Evolutionary conservation across 2,888 invertebrate species (phyloP).

Genomic region (Magallana nippona): DNA sequence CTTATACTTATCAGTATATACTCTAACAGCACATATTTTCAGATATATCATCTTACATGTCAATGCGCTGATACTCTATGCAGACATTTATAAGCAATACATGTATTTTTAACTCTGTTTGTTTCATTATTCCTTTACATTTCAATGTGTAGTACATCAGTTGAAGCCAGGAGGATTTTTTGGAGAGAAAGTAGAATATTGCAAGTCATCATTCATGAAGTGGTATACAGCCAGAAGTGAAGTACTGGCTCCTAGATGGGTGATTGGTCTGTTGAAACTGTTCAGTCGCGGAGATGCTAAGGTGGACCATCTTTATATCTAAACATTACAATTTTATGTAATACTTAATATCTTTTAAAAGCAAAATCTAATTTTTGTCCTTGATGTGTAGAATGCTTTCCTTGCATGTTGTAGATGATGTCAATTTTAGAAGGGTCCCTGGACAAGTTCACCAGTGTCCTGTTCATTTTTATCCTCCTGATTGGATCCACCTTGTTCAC

Average conservation of each 20-base stretch:
- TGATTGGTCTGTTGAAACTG: conserved; percentile 88
- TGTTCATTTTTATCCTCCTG: conserved; percentile 92
- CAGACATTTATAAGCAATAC: too few relatives aligned
- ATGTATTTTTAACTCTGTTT: too few relatives aligned
- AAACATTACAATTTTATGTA: not conserved
- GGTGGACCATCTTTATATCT: conserved; percentile 62
- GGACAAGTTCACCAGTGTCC: conserved; percentile 91
- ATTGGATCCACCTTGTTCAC: conserved; percentile 89
- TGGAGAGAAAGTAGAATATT: conserved; percentile 57
- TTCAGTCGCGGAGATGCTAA: conserved; percentile 79
- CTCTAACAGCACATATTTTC: not conserved
- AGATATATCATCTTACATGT: too few relatives aligned
- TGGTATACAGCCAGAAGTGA: conserved; percentile 86
- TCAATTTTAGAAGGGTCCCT: conserved; percentile 81
- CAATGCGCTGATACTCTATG: not conserved
- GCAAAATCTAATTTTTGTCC: too few relatives aligned
- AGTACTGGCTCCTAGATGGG: conserved; percentile 84
- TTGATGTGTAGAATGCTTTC: not conserved
- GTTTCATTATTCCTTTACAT: not conserved
- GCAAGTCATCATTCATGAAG: conserved; percentile 68
- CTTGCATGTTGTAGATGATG: conserved; percentile 71
- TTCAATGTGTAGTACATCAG: conserved; percentile 34
- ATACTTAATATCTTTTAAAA: not conserved
- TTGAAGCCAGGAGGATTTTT: conserved; percentile 76
- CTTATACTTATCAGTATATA: not conserved